Conservation (phyloP, 2,888 invertebrate genomes). For the Polia nebulosa region DNA sequence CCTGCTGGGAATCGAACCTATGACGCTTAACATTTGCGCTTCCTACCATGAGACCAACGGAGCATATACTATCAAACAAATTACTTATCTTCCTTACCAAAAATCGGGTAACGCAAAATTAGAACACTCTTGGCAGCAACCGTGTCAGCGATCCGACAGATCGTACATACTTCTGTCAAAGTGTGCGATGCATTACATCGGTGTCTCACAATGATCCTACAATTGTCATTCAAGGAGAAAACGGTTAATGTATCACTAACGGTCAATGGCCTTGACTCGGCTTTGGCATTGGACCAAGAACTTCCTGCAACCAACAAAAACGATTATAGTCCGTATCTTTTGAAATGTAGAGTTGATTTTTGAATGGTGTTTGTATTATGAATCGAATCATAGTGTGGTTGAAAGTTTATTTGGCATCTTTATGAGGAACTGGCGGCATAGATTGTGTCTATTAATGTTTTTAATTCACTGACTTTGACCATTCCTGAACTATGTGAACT, state of each 20-base stretch:
- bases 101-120: slow-evolving; percentile 33
- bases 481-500: slow-evolving; percentile 35
- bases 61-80: slow-evolving; percentile 14
- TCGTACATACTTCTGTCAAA: slow-evolving; percentile 37
- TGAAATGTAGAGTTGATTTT: slow-evolving; percentile 24
- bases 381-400: slow-evolving; percentile 38
- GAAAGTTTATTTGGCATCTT: slow-evolving; percentile 65
- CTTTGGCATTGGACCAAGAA: slow-evolving; percentile 76
- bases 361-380: slow-evolving; percentile 19
- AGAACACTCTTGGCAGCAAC: slow-evolving; percentile 59
- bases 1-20: neutral
- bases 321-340: slow-evolving; percentile 23
- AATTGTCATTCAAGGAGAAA: slow-evolving; percentile 73
- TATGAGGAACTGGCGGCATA: slow-evolving; percentile 63
- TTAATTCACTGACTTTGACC: slow-evolving; percentile 62
- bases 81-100: slow-evolving; percentile 2
- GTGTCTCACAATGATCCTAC: slow-evolving; percentile 43
- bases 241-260: slow-evolving; percentile 70
- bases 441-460: slow-evolving; percentile 64
- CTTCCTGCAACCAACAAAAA: slow-evolving; percentile 31
- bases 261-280: slow-evolving; percentile 79
- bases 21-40: neutral
- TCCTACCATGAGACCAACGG: neutral
- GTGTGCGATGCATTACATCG: slow-evolving; percentile 54
- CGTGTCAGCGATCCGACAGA: slow-evolving; percentile 46